A percentile compares a stretch with the other conserved stretches of the same genome.
phyloP scores from a whole-genome alignment of 2,888 invertebrate species.

The Eupithecia subumbrata region DNA sequence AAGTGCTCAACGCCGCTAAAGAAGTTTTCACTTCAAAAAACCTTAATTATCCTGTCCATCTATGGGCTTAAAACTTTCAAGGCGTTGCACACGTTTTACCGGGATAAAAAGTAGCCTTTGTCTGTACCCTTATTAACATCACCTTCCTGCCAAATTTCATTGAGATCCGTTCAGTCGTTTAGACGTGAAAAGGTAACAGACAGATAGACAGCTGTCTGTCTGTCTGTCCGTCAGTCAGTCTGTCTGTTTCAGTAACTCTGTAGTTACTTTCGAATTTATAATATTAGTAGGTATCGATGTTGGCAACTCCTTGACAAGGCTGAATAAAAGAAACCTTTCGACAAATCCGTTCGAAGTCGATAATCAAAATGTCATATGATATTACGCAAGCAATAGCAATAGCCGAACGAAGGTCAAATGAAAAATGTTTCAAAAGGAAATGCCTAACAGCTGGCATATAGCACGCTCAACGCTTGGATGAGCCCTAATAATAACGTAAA shows the following conservation, averaged over 20 bases:
- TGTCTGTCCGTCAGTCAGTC: too few relatives aligned
- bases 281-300: neutral
- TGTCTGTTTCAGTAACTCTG: too few relatives aligned
- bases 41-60: neutral
- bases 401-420: slow-evolving; percentile 8
- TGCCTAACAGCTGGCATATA: slow-evolving; percentile 6
- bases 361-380: neutral
- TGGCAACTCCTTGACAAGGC: neutral
- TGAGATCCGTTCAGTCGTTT: too few relatives aligned
- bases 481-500: slow-evolving; percentile 26
- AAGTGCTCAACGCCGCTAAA: too few relatives aligned
- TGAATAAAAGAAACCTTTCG: neutral
- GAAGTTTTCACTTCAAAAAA: too few relatives aligned
- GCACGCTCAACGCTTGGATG: slow-evolving; percentile 28
- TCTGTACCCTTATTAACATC: too few relatives aligned
- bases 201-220: too few relatives aligned
- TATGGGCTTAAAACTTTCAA: neutral
- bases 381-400: slow-evolving; percentile 18
- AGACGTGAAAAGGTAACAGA: too few relatives aligned
- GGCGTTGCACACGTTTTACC: too few relatives aligned
- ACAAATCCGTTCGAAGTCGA: slow-evolving; percentile 5
- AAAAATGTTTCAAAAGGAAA: slow-evolving; percentile 33
- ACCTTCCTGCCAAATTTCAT: too few relatives aligned
- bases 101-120: too few relatives aligned
- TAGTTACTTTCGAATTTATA: too few relatives aligned